Evolutionary conservation across 2,113 vertebrate genomes (phyloP).

Genomic region (Hippoglossus stenolepis): DNA sequence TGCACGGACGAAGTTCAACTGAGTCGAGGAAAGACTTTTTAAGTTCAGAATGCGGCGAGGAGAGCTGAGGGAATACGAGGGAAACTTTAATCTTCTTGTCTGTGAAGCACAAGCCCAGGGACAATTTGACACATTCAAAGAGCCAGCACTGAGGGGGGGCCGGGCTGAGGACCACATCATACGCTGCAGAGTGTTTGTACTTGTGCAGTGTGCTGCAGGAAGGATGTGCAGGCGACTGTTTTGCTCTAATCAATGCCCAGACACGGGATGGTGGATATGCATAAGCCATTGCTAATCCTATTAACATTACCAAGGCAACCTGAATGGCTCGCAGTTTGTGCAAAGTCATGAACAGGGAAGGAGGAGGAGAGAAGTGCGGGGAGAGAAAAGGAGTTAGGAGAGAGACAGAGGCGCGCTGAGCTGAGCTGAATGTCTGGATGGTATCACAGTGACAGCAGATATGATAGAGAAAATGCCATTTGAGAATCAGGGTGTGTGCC

Average conservation of each 20-base stretch:
- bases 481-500: constrained; percentile 70
- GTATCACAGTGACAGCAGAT: constrained; percentile 67
- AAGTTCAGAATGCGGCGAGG: constrained; percentile 45
- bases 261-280: constrained; percentile 79
- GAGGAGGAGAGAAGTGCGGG: constrained; percentile 29
- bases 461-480: constrained; percentile 72
- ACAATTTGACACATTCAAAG: constrained; percentile 69
- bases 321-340: constrained; percentile 76
- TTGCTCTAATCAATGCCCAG: constrained; percentile 81
- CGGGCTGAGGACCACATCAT: constrained; percentile 65
- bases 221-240: constrained; percentile 71
- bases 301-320: constrained; percentile 84
- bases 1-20: constrained; percentile 41
- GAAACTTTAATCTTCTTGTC: constrained; percentile 73
- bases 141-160: constrained; percentile 50
- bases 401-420: constrained; percentile 31
- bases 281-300: constrained; percentile 83
- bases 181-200: constrained; percentile 52
- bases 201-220: constrained; percentile 62
- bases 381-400: constrained; percentile 26
- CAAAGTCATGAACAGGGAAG: constrained; percentile 70
- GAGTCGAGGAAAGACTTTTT: constrained; percentile 42
- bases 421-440: constrained; percentile 60
- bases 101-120: constrained; percentile 70
- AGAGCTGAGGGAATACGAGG: constrained; percentile 51